These are phyloP conservation scores for Maniola jurtina DNA, from an alignment of 1,140 invertebrate species.

Conservation along the genomic window DNA sequence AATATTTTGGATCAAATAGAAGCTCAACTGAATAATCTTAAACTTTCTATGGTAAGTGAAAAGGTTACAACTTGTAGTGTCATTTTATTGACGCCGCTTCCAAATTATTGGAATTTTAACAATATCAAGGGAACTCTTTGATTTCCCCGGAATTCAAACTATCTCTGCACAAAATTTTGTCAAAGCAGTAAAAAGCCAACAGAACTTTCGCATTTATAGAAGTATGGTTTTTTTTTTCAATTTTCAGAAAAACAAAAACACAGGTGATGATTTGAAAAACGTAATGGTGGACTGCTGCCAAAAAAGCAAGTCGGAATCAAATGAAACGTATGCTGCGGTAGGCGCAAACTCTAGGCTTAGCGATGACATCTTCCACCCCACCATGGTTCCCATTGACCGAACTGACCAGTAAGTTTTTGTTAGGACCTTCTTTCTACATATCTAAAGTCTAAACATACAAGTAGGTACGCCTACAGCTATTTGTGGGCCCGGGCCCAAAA, in stretches of 20 bases:
- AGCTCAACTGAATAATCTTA: slow-evolving; percentile 26
- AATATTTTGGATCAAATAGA: slow-evolving; percentile 30
- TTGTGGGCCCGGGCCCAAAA: no score
- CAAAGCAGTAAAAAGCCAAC: no score
- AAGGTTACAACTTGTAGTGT: no score
- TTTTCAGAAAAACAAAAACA: background rate
- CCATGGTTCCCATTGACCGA: background rate
- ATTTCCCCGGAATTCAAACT: no score
- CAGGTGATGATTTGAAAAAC: background rate
- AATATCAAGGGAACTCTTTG: no score
- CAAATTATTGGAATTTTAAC: background rate
- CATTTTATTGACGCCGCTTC: background rate
- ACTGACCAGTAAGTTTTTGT: slow-evolving; percentile 2
- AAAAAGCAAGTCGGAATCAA: slow-evolving; percentile 8
- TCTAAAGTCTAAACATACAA: no score
- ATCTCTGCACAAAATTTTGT: no score
- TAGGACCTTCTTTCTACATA: background rate
- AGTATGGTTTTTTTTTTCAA: background rate
- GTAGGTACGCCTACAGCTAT: no score
- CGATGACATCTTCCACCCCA: slow-evolving; percentile 2
- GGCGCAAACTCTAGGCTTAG: slow-evolving; percentile 3
- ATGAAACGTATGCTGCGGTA: background rate
- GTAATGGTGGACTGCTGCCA: background rate
- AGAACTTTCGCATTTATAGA: no score
- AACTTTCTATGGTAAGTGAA: slow-evolving; percentile 25